Conservation (phyloP, 2,888 invertebrate genomes). For the Lissocephala sabroskyi region DNA sequence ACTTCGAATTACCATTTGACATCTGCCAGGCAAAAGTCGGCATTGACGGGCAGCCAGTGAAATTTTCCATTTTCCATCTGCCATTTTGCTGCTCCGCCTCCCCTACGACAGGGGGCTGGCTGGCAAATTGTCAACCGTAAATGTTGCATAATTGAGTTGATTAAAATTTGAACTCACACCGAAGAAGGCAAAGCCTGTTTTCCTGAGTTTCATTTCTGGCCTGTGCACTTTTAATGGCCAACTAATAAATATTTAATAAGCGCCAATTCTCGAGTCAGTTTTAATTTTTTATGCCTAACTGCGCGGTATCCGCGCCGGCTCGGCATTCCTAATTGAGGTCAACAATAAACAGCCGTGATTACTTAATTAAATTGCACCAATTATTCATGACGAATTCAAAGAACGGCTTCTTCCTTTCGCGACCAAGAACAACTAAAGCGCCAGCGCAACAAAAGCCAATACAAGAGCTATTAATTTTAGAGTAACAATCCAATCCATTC, state of each 20-base stretch:
- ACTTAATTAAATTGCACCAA: slow-evolving; percentile 25
- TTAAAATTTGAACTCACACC: slow-evolving; percentile 34
- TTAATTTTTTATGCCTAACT: neutral
- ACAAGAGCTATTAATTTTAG: too few relatives aligned
- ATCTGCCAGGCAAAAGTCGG: slow-evolving; percentile 31
- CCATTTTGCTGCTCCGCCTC: neutral
- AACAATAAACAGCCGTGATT: slow-evolving; percentile 9
- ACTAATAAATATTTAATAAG: slow-evolving; percentile 31
- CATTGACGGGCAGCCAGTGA: neutral
- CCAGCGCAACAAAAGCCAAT: too few relatives aligned
- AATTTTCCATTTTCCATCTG: slow-evolving; percentile 24
- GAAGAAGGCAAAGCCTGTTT: slow-evolving; percentile 9
- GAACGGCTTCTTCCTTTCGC: too few relatives aligned
- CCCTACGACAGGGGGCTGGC: too few relatives aligned
- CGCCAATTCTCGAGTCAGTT: neutral
- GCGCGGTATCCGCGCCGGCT: neutral
- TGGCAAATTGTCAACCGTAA: slow-evolving; percentile 10
- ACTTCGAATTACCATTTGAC: slow-evolving; percentile 17
- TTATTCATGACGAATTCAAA: slow-evolving; percentile 4
- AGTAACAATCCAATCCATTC: too few relatives aligned
- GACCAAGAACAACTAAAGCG: too few relatives aligned
- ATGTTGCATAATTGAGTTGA: slow-evolving; percentile 44
- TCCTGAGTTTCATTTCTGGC: slow-evolving; percentile 38
- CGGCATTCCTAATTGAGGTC: slow-evolving; percentile 24
- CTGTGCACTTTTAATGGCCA: slow-evolving; percentile 42